Conservation (phyloP, 2,888 invertebrate species). For the Leistus spinibarbis region DNA sequence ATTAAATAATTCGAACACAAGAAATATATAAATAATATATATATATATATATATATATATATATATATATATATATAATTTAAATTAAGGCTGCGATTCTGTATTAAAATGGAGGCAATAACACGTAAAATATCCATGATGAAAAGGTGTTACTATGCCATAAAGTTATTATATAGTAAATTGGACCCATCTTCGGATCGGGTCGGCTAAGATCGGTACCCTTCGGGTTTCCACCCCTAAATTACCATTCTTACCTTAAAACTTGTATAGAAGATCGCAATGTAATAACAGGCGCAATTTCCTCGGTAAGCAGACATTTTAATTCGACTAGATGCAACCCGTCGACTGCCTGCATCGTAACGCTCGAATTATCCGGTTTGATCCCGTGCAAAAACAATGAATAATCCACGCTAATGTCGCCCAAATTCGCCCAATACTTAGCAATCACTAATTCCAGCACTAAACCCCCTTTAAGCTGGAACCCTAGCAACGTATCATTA, state of each 20-base stretch:
- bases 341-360: slow-evolving; percentile 76
- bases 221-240: background rate
- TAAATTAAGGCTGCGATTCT: no score
- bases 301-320: slow-evolving; percentile 75
- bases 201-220: no score
- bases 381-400: slow-evolving; percentile 83
- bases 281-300: slow-evolving; percentile 74
- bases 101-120: no score
- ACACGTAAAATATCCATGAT: no score
- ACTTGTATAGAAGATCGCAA: slow-evolving; percentile 78
- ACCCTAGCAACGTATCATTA: slow-evolving; percentile 71
- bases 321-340: slow-evolving; percentile 76
- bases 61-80: no score
- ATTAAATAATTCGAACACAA: no score
- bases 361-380: slow-evolving; percentile 66
- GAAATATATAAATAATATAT: no score
- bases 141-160: no score
- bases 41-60: no score
- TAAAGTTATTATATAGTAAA: no score
- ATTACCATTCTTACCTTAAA: slow-evolving; percentile 60
- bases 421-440: slow-evolving; percentile 94
- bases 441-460: slow-evolving; percentile 89
- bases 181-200: no score
- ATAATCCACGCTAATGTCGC: slow-evolving; percentile 76
- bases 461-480: slow-evolving; percentile 77